Evolutionary conservation across 2,888 invertebrate genomes (phyloP).

Genomic region (Scaptomyza cyrtandrae): DNA sequence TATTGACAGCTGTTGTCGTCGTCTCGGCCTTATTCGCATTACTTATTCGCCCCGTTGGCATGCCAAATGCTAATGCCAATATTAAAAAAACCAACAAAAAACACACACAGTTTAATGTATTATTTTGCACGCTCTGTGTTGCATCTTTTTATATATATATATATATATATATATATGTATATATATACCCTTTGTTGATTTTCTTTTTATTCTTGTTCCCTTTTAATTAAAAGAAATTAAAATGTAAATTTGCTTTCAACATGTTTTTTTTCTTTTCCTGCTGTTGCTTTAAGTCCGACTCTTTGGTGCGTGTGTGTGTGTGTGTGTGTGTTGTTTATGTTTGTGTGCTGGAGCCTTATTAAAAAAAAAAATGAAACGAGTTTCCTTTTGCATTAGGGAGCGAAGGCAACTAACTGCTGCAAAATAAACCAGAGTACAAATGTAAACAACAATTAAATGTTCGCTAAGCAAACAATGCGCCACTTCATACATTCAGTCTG

Average conservation of each 20-base stretch:
- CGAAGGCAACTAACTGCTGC: constrained; percentile 32
- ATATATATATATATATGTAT: too few species aligned
- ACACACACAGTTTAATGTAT: constrained; percentile 62
- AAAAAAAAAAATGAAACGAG: constrained; percentile 40
- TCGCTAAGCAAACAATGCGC: constrained; percentile 67
- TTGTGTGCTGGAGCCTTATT: constrained; percentile 61
- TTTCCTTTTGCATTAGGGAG: constrained; percentile 13
- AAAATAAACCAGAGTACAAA: constrained; percentile 73
- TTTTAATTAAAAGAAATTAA: constrained; percentile 80
- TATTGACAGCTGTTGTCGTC: constrained; percentile 62
- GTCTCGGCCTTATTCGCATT: constrained; percentile 47
- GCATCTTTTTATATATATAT: constrained; percentile 3
- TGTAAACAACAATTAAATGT: constrained; percentile 80
- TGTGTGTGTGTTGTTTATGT: constrained; percentile 36
- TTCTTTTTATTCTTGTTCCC: constrained; percentile 22
- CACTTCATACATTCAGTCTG: constrained; percentile 16
- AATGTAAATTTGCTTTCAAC: constrained; percentile 68
- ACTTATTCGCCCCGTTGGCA: constrained; percentile 54
- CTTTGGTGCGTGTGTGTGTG: constrained; percentile 24
- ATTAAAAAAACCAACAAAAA: constrained; percentile 19
- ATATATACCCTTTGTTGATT: constrained; percentile 12
- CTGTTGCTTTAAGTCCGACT: constrained; percentile 9
- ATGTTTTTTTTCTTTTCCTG: constrained; percentile 18
- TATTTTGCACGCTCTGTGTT: constrained; percentile 40
- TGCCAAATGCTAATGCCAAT: constrained; percentile 66